These are phyloP conservation scores for Chromobotia macracanthus DNA, from an alignment of 2,797 vertebrate species.

Conservation along the genomic window DNA sequence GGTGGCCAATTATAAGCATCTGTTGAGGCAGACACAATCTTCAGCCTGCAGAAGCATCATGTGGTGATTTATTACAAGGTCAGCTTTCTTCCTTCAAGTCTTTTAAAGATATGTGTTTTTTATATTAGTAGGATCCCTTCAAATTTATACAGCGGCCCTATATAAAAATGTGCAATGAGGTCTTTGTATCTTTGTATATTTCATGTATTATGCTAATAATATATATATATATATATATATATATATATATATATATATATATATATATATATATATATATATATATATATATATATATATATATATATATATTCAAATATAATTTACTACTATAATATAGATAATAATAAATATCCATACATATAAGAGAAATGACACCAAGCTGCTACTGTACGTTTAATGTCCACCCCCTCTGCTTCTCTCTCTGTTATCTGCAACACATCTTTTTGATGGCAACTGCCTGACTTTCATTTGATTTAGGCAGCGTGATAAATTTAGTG, in stretches of 20 bases:
- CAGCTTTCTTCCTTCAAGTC: constrained; percentile 17
- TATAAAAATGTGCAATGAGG: too few species aligned
- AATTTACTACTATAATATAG: too few species aligned
- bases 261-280: too few species aligned
- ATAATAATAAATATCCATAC: too few species aligned
- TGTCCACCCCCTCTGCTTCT: neutral
- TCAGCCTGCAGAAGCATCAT: constrained; percentile 1
- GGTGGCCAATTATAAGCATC: constrained; percentile 46
- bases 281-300: too few species aligned
- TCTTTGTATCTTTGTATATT: too few species aligned
- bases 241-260: too few species aligned
- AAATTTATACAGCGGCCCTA: neutral
- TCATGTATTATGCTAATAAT: too few species aligned
- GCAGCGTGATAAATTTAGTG: constrained; percentile 63
- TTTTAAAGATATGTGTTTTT: constrained; percentile 37
- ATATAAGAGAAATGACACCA: too few species aligned
- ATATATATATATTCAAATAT: too few species aligned
- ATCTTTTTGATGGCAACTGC: constrained; percentile 39
- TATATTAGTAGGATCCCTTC: neutral
- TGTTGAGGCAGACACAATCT: constrained; percentile 36
- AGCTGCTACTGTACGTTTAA: too few species aligned
- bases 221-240: too few species aligned
- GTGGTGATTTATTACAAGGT: constrained; percentile 33
- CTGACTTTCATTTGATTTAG: constrained; percentile 54
- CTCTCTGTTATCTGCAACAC: neutral